Conservation (phyloP, 2,113 vertebrate genomes). For the Salvelinus fontinalis region DNA sequence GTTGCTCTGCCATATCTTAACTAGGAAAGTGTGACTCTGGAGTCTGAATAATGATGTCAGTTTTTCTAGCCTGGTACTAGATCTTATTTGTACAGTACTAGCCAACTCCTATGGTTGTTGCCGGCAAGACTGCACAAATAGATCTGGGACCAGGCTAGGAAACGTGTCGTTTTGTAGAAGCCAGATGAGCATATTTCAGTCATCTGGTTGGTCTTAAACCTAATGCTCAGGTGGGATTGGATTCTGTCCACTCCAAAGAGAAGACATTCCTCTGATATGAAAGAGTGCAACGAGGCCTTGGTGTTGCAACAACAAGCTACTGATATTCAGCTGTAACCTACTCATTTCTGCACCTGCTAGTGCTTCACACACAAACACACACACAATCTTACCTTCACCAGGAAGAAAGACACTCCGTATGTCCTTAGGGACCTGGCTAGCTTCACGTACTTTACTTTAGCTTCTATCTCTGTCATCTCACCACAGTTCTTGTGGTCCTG, state of each 20-base stretch:
- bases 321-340: not conserved
- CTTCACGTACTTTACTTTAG: constrained; percentile 97
- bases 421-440: constrained; percentile 91
- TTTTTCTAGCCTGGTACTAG: no score
- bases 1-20: not conserved
- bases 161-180: not conserved
- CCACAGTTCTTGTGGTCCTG: constrained; percentile 97
- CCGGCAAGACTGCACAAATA: not conserved
- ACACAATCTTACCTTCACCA: constrained; percentile 85
- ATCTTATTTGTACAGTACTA: no score
- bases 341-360: not conserved
- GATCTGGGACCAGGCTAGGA: not conserved
- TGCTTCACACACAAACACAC: not conserved
- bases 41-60: not conserved
- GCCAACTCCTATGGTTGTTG: not conserved
- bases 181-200: constrained; percentile 13
- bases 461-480: constrained; percentile 96
- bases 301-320: not conserved
- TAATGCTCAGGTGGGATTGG: constrained; percentile 17
- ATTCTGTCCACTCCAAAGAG: not conserved
- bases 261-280: constrained; percentile 8
- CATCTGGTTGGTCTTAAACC: constrained; percentile 13
- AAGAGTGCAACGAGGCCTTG: not conserved
- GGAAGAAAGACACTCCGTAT: constrained; percentile 95
- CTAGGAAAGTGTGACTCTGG: not conserved